Conservation (phyloP, 2,888 invertebrate species). For the Carpatolechia fugitivella region DNA sequence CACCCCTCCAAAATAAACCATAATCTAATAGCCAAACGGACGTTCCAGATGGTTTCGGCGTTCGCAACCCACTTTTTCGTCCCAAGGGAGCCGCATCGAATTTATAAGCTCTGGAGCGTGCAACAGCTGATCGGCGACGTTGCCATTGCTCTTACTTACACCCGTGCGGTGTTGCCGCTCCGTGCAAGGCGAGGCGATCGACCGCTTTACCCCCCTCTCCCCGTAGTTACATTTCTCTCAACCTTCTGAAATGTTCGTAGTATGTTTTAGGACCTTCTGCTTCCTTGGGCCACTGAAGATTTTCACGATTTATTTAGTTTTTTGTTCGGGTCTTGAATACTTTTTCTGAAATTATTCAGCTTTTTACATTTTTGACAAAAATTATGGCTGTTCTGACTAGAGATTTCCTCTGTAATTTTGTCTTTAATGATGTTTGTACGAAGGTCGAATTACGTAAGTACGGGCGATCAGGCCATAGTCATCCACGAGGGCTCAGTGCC, state of each 20-base stretch:
- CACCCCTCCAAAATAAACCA: not conserved
- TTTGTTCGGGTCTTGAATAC: not conserved
- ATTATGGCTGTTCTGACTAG: too few relatives aligned
- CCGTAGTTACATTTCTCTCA: conserved; percentile 48
- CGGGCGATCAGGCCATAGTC: too few relatives aligned
- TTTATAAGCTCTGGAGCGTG: conserved; percentile 52
- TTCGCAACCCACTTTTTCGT: conserved; percentile 41
- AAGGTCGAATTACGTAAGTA: too few relatives aligned
- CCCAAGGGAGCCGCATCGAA: conserved; percentile 59
- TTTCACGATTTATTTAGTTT: not conserved
- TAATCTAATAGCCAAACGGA: conserved; percentile 14
- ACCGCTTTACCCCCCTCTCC: conserved; percentile 52
- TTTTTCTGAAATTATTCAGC: too few relatives aligned
- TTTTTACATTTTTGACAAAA: too few relatives aligned
- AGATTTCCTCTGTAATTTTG: too few relatives aligned
- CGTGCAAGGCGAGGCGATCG: conserved; percentile 61
- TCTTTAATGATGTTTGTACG: too few relatives aligned
- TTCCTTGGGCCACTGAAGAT: not conserved
- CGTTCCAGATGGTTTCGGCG: conserved; percentile 39
- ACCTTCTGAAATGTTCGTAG: conserved; percentile 48
- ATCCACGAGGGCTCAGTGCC: too few relatives aligned
- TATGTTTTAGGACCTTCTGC: not conserved
- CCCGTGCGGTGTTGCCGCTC: conserved; percentile 56
- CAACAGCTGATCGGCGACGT: conserved; percentile 70
- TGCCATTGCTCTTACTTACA: conserved; percentile 39